These are phyloP conservation scores for Oncorhynchus kisutch DNA, from an alignment of 2,113 vertebrate genomes.

Conservation along the genomic window DNA sequence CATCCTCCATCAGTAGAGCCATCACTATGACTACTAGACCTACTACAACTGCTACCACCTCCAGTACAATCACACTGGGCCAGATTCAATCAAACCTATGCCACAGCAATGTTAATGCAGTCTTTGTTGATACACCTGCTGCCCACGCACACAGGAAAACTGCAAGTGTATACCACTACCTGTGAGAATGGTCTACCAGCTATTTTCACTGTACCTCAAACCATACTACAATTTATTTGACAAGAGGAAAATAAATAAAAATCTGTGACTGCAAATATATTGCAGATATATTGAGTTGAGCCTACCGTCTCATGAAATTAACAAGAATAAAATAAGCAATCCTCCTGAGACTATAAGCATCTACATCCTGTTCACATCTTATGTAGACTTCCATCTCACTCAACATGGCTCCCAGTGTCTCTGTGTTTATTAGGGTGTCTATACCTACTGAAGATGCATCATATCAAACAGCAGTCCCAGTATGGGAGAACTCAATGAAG, in stretches of 20 bases:
- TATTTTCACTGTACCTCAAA: not conserved
- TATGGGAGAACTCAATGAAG: not conserved
- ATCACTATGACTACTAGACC: constrained; percentile 27
- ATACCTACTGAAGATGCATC: not conserved
- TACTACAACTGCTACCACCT: constrained; percentile 32
- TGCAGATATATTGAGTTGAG: too few relatives aligned
- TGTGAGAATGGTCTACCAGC: not conserved
- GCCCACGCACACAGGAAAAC: constrained; percentile 14
- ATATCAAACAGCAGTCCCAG: not conserved
- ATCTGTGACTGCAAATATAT: too few relatives aligned
- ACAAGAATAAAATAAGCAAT: too few relatives aligned
- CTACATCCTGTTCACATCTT: too few relatives aligned
- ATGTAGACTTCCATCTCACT: too few relatives aligned
- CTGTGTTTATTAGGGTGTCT: too few relatives aligned
- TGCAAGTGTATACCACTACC: not conserved
- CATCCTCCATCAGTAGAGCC: constrained; percentile 18
- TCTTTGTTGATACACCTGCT: constrained; percentile 18
- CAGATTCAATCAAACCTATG: constrained; percentile 44
- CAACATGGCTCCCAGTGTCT: too few relatives aligned
- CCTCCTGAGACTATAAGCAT: too few relatives aligned
- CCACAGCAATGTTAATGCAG: constrained; percentile 32
- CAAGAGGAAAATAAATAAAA: too few relatives aligned
- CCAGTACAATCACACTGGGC: constrained; percentile 34
- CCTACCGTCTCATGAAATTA: too few relatives aligned
- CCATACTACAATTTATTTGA: not conserved